These are phyloP conservation scores for Atrichornis clamosus DNA, from an alignment of 2,113 vertebrate genomes.

Conservation along the genomic window DNA sequence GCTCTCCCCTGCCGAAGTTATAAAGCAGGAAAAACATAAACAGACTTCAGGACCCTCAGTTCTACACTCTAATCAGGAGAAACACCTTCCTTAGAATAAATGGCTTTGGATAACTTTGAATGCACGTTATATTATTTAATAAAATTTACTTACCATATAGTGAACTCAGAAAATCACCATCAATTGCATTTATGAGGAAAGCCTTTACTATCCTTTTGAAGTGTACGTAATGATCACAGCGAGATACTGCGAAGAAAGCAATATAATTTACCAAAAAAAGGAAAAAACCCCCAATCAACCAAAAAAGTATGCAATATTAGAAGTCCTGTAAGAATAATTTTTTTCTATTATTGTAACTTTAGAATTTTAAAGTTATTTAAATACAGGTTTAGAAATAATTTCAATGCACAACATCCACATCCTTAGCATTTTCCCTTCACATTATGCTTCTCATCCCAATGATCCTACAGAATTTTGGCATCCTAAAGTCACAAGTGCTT, in stretches of 20 bases:
- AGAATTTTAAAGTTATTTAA: neutral
- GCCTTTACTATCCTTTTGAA: constrained; percentile 83
- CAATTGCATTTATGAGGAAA: constrained; percentile 82
- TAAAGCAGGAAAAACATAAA: neutral
- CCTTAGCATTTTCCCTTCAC: neutral
- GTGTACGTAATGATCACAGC: constrained; percentile 71
- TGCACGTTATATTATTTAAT: neutral
- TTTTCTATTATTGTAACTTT: neutral
- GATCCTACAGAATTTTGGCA: neutral
- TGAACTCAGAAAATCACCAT: constrained; percentile 76
- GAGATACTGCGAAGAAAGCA: constrained; percentile 69
- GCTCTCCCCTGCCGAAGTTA: neutral
- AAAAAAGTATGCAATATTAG: neutral
- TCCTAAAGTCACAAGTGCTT: neutral
- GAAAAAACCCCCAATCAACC: neutral
- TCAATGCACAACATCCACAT: neutral
- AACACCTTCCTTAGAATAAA: neutral
- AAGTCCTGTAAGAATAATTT: neutral
- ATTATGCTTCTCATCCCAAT: neutral
- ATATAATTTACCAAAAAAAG: neutral
- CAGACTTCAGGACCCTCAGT: neutral
- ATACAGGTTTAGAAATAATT: neutral
- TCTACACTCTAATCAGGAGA: neutral
- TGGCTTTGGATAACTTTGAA: neutral
- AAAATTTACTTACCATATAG: constrained; percentile 79